Percentiles rank a stretch among this genome's conserved stretches.
Conservation (phyloP, 2,797 vertebrate species). For the Danio albolineatus region DNA sequence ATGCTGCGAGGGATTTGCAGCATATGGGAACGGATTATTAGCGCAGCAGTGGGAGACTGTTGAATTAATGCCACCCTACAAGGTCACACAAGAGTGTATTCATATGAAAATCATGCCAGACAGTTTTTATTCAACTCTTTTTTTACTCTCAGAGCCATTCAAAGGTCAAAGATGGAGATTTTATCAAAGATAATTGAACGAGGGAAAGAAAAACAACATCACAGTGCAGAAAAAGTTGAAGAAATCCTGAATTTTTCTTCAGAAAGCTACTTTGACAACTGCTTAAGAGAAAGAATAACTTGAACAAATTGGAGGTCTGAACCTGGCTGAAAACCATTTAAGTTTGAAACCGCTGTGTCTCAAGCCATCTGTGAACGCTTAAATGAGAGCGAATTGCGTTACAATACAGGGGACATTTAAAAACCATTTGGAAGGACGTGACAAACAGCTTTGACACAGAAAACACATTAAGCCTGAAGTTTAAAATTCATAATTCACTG, state of each 20-base stretch:
- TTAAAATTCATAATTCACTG: slow-evolving; percentile 14
- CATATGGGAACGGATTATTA: slow-evolving; percentile 62
- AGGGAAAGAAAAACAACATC: background rate
- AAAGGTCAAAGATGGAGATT: slow-evolving; percentile 50
- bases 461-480: slow-evolving; percentile 4
- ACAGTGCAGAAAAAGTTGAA: background rate
- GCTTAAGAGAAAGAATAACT: background rate
- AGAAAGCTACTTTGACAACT: background rate
- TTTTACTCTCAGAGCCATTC: slow-evolving; percentile 51
- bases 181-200: slow-evolving; percentile 24
- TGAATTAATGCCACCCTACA: slow-evolving; percentile 59
- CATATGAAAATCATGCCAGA: slow-evolving; percentile 53
- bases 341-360: background rate
- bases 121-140: slow-evolving; percentile 51
- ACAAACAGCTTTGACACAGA: slow-evolving; percentile 8
- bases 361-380: slow-evolving; percentile 4
- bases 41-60: slow-evolving; percentile 46
- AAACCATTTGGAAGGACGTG: slow-evolving; percentile 1
- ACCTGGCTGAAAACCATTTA: slow-evolving; percentile 6
- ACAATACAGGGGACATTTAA: slow-evolving; percentile 6
- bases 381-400: slow-evolving; percentile 12
- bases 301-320: background rate
- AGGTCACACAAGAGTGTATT: slow-evolving; percentile 59
- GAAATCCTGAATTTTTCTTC: background rate
- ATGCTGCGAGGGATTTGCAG: slow-evolving; percentile 53